Base-by-base conservation (phyloP, 2,797 vertebrate genomes). In the Sebastes minor region DNA sequence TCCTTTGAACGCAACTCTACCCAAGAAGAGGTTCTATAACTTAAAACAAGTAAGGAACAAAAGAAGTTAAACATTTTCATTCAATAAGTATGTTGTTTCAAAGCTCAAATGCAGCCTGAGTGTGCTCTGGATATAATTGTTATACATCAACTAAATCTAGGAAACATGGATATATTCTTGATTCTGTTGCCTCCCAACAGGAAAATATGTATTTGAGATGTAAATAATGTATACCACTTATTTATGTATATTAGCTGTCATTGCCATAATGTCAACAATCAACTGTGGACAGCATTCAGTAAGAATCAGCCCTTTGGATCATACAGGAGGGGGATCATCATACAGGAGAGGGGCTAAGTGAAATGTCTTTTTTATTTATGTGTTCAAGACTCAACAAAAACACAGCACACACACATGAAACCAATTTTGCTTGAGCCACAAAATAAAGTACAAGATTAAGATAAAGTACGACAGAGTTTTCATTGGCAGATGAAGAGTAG, bases 221-320 rank as follows among this genome's bases (percentile, higher is more conserved):
- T 8, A 38, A 38, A 65, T 38, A 8, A 30, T 33, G 4, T 32
- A 18, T 5, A 35, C 23, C 13, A 69, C 11, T 49, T n/a, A 38
- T 52, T 18, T 18, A 52, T n/a, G 52, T n/a, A 38, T 64, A 25
- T 35, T 28, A 27, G 4, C 9, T 57, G n/a, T 33, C 1, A 49
- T 8, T 79, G 27, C 75, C 2, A 59, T 78, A n/a, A 42, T 46
- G 66, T n/a, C 27, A 67, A 23, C 6, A 8, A 35, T 62, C 83
- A 85, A 35, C 64, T 84, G 82, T 23, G 80, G 77, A 68, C 75
- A 65, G 56, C 59, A 22, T 5, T 67, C 9, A 67, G 65, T 62
- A 66, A 78, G 38, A 9, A 72, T 30, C 38, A 61, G 46, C 14
- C 5, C 25, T 33, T 62, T 13, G 20, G n/a, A 20, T 11, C 30